Conservation (phyloP, 2,113 vertebrate species). For the Delphinus delphis region DNA sequence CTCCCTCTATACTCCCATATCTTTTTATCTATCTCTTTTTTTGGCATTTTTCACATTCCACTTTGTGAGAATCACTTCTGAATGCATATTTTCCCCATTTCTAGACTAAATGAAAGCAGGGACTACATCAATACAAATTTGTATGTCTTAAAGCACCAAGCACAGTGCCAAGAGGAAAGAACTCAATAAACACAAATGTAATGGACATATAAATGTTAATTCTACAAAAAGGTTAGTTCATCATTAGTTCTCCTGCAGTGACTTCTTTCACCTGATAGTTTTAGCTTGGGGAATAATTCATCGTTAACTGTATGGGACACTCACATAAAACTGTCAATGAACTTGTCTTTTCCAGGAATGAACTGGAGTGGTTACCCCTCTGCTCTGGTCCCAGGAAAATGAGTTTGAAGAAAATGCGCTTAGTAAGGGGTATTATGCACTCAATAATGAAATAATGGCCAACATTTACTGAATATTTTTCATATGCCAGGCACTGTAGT, state of each 20-base stretch:
- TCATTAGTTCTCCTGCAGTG: background rate
- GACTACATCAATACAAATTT: background rate
- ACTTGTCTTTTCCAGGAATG: background rate
- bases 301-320: background rate
- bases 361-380: background rate
- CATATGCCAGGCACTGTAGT: background rate
- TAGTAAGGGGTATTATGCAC: background rate
- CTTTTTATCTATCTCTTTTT: background rate
- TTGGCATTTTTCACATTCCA: background rate
- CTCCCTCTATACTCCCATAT: background rate
- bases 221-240: background rate
- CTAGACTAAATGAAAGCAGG: constrained; percentile 7
- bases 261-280: background rate
- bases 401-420: background rate
- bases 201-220: background rate
- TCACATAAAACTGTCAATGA: background rate
- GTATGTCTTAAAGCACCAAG: background rate
- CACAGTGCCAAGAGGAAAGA: background rate
- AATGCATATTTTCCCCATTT: background rate
- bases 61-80: background rate
- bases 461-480: background rate
- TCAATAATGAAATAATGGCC: background rate
- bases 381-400: background rate
- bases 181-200: background rate
- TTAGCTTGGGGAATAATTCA: constrained; percentile 11